Base-by-base conservation (phyloP, 2,113 vertebrate genomes). In the Ptychochromis oligacanthus region DNA sequence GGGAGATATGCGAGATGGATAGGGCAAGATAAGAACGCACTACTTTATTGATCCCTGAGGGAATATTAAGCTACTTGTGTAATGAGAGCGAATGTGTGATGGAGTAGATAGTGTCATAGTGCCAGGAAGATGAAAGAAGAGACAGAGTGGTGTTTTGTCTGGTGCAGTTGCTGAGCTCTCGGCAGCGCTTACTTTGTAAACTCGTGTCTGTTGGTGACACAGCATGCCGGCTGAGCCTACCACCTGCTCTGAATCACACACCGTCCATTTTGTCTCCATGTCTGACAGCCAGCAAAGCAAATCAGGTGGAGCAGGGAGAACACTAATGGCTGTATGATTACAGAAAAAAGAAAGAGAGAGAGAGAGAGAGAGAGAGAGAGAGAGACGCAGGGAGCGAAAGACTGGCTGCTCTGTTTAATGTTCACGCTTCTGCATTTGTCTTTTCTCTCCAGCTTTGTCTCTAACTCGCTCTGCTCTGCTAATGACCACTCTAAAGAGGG, bases 11-110 rank as follows among this genome's bases (percentile, higher is more conserved):
- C 12, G 79, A 86, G 88, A 93, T 76, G 77, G 72, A 91, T 72
- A 58, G 86, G 75, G 61, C 15, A 2, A 60, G 90, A 91, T 90
- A 91, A 93, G 87, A 84, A 83, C 24, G 24, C 22, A 20, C 58
- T 75, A 79, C 75, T 89, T 86, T 92, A 89, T 93, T 93, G 91
- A 94, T 93, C 93, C 89, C 90, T 14, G 65, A 6, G 92, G 91
- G 89, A 91, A 93, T 91, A 93, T 91, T 86, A 91, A 88, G 89
- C 87, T 83, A 81, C 58, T 77, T 36, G 88, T 91, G 92, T 91
- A 89, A 94, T 93, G 92, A 93, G 83, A 87, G 83, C 0, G 40
- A 91, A 80, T 55, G 83, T 74, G 74, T 86, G 91, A 94, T 91
- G 28, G 85, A 91, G 80, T 7, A 86, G 89, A 93, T 88, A 85